Evolutionary conservation across 2,888 invertebrate genomes (phyloP).

Genomic region (Buathra laborator): DNA sequence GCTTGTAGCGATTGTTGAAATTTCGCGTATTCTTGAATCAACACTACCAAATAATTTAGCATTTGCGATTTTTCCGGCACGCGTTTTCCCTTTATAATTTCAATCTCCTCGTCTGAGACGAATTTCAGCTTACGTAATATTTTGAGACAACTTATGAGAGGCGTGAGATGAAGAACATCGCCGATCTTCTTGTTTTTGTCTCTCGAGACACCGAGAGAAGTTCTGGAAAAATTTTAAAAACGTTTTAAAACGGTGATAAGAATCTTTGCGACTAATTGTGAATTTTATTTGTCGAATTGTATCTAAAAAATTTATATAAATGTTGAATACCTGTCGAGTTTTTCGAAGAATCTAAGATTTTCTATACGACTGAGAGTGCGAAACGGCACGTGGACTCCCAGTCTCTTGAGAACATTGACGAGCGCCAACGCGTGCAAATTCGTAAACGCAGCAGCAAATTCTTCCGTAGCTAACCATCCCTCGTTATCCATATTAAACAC

Average conservation of each 20-base stretch:
- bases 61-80: slow-evolving; percentile 16
- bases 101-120: slow-evolving; percentile 58
- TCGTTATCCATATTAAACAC: slow-evolving; percentile 73
- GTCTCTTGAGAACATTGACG: slow-evolving; percentile 64
- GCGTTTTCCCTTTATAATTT: slow-evolving; percentile 57
- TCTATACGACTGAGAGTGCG: slow-evolving; percentile 68
- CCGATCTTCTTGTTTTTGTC: slow-evolving; percentile 64
- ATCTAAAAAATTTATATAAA: slow-evolving; percentile 9
- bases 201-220: slow-evolving; percentile 57
- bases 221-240: slow-evolving; percentile 66
- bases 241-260: neutral
- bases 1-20: neutral
- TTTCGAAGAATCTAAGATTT: slow-evolving; percentile 68
- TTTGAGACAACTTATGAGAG: slow-evolving; percentile 70
- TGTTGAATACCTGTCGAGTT: slow-evolving; percentile 71
- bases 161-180: slow-evolving; percentile 68
- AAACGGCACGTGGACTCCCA: slow-evolving; percentile 58
- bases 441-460: slow-evolving; percentile 76
- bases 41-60: neutral
- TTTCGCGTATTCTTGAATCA: slow-evolving; percentile 9
- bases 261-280: neutral
- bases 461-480: slow-evolving; percentile 76
- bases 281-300: neutral
- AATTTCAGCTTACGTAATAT: slow-evolving; percentile 70
- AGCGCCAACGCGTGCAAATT: slow-evolving; percentile 50